Percentiles rank a stretch among this genome's conserved stretches.
Evolutionary conservation across 2,888 invertebrate genomes (phyloP).

Genomic region (Diplazon laetatorius): DNA sequence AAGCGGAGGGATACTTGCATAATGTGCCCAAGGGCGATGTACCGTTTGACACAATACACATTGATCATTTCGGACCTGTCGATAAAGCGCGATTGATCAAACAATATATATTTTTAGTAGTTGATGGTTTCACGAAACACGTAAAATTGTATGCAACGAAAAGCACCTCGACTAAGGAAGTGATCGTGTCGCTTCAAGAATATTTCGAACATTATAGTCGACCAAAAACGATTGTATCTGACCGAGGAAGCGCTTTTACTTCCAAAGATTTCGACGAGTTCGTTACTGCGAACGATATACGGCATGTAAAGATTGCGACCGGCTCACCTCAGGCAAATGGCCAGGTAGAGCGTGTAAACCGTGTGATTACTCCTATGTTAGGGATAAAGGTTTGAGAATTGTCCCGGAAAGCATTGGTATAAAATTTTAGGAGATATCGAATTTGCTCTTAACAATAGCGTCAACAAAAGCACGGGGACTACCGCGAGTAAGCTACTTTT

Average conservation of each 20-base stretch:
- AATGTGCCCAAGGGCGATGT: slow-evolving; percentile 57
- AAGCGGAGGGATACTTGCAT: slow-evolving; percentile 58
- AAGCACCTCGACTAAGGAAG: not conserved
- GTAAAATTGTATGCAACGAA: no score
- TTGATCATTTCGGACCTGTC: slow-evolving; percentile 64
- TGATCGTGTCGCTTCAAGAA: slow-evolving; percentile 29
- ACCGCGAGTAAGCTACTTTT: no score
- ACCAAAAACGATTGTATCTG: slow-evolving; percentile 32
- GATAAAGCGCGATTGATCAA: not conserved
- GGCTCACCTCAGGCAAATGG: slow-evolving; percentile 49
- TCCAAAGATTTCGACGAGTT: slow-evolving; percentile 24
- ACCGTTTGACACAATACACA: slow-evolving; percentile 58
- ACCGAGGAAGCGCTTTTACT: slow-evolving; percentile 43
- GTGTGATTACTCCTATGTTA: slow-evolving; percentile 23
- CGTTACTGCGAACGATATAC: slow-evolving; percentile 29
- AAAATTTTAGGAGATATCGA: no score
- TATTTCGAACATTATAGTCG: slow-evolving; percentile 34
- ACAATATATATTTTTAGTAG: not conserved
- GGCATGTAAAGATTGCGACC: slow-evolving; percentile 31
- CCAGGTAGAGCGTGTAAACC: slow-evolving; percentile 39
- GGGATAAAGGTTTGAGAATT: slow-evolving; percentile 3
- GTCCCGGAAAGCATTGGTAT: slow-evolving; percentile 36
- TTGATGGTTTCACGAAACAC: not conserved
- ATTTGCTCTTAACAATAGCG: no score
- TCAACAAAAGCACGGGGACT: no score